These are phyloP conservation scores for Pluvialis apricaria DNA, from an alignment of 2,113 vertebrate genomes.

Conservation along the genomic window DNA sequence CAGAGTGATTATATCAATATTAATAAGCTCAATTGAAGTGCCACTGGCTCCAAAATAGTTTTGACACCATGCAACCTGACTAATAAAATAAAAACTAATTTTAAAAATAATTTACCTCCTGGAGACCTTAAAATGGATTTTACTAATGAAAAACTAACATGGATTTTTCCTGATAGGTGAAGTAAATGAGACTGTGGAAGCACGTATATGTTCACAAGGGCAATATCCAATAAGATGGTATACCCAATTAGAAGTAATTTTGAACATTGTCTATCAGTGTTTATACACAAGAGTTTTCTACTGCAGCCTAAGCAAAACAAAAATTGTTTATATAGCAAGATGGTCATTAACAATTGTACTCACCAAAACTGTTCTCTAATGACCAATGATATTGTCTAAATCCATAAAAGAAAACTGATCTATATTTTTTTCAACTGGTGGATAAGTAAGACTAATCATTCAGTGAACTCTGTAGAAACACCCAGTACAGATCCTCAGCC, in stretches of 20 bases:
- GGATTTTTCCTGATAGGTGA: slow-evolving; percentile 38
- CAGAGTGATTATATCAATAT: slow-evolving; percentile 53
- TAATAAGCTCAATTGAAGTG: slow-evolving; percentile 53
- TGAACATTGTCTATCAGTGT: background rate
- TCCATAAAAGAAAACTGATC: background rate
- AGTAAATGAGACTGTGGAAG: slow-evolving; percentile 3
- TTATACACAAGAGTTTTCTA: slow-evolving; percentile 1
- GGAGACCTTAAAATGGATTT: slow-evolving; percentile 71
- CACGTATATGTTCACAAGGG: background rate
- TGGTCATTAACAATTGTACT: background rate
- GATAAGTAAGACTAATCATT: background rate
- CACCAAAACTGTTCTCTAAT: background rate
- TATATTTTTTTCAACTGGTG: background rate
- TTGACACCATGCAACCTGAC: slow-evolving; percentile 53
- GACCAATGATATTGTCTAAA: background rate
- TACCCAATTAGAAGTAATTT: background rate
- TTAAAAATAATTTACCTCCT: slow-evolving; percentile 74
- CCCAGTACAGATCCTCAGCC: background rate
- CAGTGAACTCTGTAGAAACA: background rate
- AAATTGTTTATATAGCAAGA: background rate
- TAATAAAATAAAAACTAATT: slow-evolving; percentile 73
- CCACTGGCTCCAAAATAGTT: slow-evolving; percentile 30
- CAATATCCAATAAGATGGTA: background rate
- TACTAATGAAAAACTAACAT: slow-evolving; percentile 51
- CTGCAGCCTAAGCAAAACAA: background rate